Conservation (phyloP, 2,888 invertebrate genomes). For the Copidosoma aretas region DNA sequence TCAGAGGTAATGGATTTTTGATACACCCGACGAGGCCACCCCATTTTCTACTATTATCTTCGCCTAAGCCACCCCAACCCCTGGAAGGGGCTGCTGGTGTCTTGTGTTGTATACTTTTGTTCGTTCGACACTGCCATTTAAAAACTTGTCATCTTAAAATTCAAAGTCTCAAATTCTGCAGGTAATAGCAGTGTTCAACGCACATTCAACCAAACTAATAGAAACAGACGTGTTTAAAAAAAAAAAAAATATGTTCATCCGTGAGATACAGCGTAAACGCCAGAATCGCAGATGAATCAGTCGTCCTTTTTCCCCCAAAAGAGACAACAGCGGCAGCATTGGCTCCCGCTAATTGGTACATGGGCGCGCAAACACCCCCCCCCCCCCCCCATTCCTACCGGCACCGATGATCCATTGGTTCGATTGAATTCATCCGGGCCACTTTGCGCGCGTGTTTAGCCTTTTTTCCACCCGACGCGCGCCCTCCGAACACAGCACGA, state of each 20-base stretch:
- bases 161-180: background rate
- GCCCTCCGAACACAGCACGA: background rate
- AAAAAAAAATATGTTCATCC: background rate
- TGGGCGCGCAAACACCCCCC: conserved; percentile 55
- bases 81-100: too few relatives aligned
- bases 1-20: conserved; percentile 60
- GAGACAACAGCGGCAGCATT: conserved; percentile 20
- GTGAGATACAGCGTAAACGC: background rate
- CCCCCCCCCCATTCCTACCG: conserved; percentile 44
- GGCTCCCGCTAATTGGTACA: conserved; percentile 57
- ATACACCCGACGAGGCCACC: conserved; percentile 56
- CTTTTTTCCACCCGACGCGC: background rate
- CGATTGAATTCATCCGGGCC: conserved; percentile 60
- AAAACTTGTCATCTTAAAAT: background rate
- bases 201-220: background rate
- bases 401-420: conserved; percentile 60
- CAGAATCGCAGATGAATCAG: conserved; percentile 19
- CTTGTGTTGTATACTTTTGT: background rate
- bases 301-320: background rate
- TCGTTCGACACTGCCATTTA: background rate
- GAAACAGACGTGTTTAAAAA: background rate
- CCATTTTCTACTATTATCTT: conserved; percentile 60
- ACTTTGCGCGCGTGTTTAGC: conserved; percentile 41
- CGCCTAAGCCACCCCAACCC: conserved; percentile 29
- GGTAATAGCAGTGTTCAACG: background rate